phyloP scores from a whole-genome alignment of 2,888 invertebrate species.

The Eupeodes luniger region DNA sequence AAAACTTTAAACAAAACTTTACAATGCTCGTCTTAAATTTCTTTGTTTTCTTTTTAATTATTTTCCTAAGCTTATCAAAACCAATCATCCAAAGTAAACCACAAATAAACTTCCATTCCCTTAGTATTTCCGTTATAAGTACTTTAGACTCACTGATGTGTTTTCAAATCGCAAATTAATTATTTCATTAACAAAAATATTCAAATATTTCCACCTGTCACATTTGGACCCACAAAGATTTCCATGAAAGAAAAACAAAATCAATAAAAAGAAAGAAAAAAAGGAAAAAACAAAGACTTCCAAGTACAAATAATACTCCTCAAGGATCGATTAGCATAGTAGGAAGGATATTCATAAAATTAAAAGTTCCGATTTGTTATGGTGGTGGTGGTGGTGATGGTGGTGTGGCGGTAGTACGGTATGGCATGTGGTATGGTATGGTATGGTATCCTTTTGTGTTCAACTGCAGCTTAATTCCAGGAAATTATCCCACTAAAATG shows the following conservation, averaged over 20 bases:
- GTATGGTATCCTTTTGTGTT: conserved; percentile 20
- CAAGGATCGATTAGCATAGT: conserved; percentile 49
- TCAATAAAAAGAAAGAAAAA: neutral
- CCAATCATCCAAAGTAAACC: neutral
- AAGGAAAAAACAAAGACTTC: neutral
- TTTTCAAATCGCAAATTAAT: conserved; percentile 2
- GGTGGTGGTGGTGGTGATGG: neutral
- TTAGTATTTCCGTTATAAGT: neutral
- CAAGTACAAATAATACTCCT: conserved; percentile 21
- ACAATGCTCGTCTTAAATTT: too few relatives aligned
- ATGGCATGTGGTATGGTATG: neutral
- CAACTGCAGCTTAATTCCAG: conserved; percentile 1
- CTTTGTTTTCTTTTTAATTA: too few relatives aligned
- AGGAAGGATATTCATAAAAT: conserved; percentile 36
- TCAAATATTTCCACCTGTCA: conserved; percentile 4
- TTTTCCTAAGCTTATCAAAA: neutral
- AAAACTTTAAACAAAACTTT: too few relatives aligned
- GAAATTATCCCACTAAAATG: conserved; percentile 28
- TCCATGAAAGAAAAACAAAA: neutral
- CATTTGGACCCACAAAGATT: conserved; percentile 1
- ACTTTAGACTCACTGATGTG: neutral
- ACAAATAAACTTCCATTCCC: neutral
- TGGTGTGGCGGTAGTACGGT: neutral
- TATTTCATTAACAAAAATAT: conserved; percentile 17
- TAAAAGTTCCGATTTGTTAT: conserved; percentile 42